Evolutionary conservation across 2,888 invertebrate species (phyloP).

Genomic region (Agapostemon virescens): DNA sequence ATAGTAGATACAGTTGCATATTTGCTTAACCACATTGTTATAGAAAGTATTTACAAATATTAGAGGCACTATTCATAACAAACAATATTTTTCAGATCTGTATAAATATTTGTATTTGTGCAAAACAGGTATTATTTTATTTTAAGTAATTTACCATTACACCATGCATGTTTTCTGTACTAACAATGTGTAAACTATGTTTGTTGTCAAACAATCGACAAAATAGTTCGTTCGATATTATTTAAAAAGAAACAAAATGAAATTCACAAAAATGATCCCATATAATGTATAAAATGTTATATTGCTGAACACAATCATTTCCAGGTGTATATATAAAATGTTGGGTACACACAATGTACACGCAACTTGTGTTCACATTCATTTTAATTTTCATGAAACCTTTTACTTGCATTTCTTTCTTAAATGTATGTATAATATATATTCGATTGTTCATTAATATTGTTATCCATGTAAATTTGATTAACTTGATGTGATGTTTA

Average conservation of each 20-base stretch:
- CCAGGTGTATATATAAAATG: constrained; percentile 44
- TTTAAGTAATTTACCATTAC: constrained; percentile 16
- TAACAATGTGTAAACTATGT: constrained; percentile 15
- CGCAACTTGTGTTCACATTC: constrained; percentile 24
- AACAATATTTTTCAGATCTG: constrained; percentile 26
- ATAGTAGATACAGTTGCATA: constrained; percentile 51
- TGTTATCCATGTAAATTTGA: constrained; percentile 16
- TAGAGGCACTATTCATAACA: constrained; percentile 51
- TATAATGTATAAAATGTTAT: constrained; percentile 49
- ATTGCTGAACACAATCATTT: constrained; percentile 57
- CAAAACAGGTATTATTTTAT: constrained; percentile 16
- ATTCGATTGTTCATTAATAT: constrained; percentile 17
- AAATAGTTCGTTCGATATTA: constrained; percentile 34
- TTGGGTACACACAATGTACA: constrained; percentile 24
- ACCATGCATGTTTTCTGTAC: not conserved
- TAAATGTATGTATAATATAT: not conserved
- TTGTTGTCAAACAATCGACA: constrained; percentile 12
- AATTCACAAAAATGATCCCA: constrained; percentile 43
- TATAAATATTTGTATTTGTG: constrained; percentile 37
- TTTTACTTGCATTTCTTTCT: not conserved
- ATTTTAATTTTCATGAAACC: constrained; percentile 10
- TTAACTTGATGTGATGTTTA: constrained; percentile 30
- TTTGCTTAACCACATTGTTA: constrained; percentile 60
- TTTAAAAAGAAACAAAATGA: constrained; percentile 37
- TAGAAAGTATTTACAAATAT: constrained; percentile 54